A percentile compares a stretch with the other conserved stretches of the same genome.
Conservation (phyloP, 1,140 invertebrate genomes). For the Drosophila ogumai region DNA sequence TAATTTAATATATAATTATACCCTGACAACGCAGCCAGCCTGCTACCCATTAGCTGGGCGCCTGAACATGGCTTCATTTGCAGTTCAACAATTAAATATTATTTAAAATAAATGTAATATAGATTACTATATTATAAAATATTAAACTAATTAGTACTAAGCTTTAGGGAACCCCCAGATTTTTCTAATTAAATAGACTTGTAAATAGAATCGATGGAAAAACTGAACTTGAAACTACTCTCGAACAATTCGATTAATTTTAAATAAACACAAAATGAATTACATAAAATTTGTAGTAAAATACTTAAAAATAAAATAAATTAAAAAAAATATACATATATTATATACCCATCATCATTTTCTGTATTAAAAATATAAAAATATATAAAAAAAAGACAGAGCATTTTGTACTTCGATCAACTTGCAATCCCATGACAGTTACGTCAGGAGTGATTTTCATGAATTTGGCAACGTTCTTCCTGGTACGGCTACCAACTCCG, state of each 20-base stretch:
- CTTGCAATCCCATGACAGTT: background rate
- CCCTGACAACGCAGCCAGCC: conserved; percentile 34
- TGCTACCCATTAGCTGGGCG: conserved; percentile 2
- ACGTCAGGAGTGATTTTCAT: conserved; percentile 21
- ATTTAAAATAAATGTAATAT: background rate
- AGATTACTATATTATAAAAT: background rate
- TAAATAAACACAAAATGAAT: background rate
- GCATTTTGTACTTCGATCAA: conserved; percentile 3
- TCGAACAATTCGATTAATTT: background rate
- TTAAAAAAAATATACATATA: too few species aligned
- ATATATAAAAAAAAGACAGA: background rate
- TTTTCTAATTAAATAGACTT: too few species aligned
- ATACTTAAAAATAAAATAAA: too few species aligned
- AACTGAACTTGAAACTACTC: background rate
- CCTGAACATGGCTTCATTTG: background rate
- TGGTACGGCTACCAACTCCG: background rate
- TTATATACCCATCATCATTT: too few species aligned
- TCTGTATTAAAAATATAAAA: too few species aligned
- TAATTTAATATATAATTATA: conserved; percentile 83
- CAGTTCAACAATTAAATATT: background rate
- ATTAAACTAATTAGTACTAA: background rate
- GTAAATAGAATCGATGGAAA: background rate
- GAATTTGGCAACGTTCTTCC: conserved; percentile 11
- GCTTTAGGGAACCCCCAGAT: background rate
- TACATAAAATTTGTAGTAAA: too few species aligned